These are phyloP conservation scores for Ophion costatus DNA, from an alignment of 2,888 invertebrate species.

Conservation along the genomic window DNA sequence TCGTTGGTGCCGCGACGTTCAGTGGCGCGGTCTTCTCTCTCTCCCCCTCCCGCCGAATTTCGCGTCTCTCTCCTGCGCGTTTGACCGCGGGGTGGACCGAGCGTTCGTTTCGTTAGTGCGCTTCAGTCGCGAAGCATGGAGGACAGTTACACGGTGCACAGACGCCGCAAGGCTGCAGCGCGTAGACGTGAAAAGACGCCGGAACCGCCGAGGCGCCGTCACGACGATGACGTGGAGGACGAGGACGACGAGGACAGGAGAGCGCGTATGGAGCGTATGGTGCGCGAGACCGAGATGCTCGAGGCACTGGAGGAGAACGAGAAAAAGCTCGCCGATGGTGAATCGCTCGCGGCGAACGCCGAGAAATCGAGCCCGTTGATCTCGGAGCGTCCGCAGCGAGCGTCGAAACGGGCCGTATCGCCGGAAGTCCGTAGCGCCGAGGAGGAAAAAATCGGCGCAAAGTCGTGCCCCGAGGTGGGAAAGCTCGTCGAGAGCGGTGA, in stretches of 20 bases:
- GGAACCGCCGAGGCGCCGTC: conserved; percentile 72
- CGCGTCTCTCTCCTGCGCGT: neutral
- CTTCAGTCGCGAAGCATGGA: conserved; percentile 75
- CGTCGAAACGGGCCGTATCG: conserved; percentile 37
- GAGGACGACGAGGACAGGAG: conserved; percentile 75
- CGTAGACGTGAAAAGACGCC: conserved; percentile 80
- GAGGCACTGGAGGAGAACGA: conserved; percentile 60
- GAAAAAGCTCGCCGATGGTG: conserved; percentile 33
- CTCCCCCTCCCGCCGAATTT: neutral
- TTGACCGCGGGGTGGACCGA: conserved; percentile 5
- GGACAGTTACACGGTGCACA: conserved; percentile 81
- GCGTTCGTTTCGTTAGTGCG: conserved; percentile 7
- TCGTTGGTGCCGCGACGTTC: conserved; percentile 65
- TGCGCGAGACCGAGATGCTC: conserved; percentile 79
- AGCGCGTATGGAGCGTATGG: conserved; percentile 79
- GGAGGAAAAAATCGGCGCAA: conserved; percentile 67
- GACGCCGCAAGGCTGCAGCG: conserved; percentile 79
- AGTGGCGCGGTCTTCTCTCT: too few relatives aligned
- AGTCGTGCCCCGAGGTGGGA: conserved; percentile 51
- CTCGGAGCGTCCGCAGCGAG: conserved; percentile 39
- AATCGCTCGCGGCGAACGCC: neutral
- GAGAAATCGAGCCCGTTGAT: neutral
- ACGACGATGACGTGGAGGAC: conserved; percentile 58
- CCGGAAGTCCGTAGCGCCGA: conserved; percentile 49
- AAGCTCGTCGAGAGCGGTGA: conserved; percentile 64